phyloP scores from a whole-genome alignment of 2,888 invertebrate species.

The Caenorhabditis imperialis region DNA sequence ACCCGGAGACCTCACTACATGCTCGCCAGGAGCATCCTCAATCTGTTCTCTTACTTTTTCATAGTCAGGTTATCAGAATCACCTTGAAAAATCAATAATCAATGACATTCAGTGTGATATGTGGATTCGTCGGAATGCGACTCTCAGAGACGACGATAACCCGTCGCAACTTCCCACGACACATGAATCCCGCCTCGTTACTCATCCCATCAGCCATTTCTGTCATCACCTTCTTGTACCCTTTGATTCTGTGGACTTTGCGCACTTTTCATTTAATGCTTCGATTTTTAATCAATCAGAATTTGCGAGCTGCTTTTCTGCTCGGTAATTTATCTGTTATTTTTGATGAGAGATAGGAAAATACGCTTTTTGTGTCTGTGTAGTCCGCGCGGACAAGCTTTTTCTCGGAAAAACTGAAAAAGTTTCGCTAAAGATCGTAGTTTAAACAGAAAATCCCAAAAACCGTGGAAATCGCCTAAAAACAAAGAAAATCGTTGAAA shows the following conservation, averaged over 20 bases:
- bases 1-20: not conserved
- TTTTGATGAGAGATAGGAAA: too few relatives aligned
- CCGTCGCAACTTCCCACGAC: slow-evolving; percentile 30
- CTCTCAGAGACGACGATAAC: slow-evolving; percentile 24
- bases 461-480: too few relatives aligned
- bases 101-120: slow-evolving; percentile 19
- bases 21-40: slow-evolving; percentile 19
- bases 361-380: too few relatives aligned
- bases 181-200: slow-evolving; percentile 33
- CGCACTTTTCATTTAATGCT: slow-evolving; percentile 16
- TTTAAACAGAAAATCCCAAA: too few relatives aligned
- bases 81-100: not conserved
- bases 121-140: slow-evolving; percentile 35
- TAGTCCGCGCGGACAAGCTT: too few relatives aligned
- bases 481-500: too few relatives aligned
- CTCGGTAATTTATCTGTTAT: too few relatives aligned
- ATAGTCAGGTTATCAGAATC: slow-evolving; percentile 41
- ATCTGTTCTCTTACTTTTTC: slow-evolving; percentile 26
- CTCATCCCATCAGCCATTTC: slow-evolving; percentile 36
- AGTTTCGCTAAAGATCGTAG: too few relatives aligned
- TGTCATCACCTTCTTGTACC: slow-evolving; percentile 29
- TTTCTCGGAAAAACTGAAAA: too few relatives aligned
- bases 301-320: too few relatives aligned
- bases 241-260: slow-evolving; percentile 28
- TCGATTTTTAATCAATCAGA: slow-evolving; percentile 24